Percentiles rank a stretch among this genome's conserved stretches.
Evolutionary conservation across 2,888 invertebrate genomes (phyloP).

Genomic region (Galerucella calmariensis): DNA sequence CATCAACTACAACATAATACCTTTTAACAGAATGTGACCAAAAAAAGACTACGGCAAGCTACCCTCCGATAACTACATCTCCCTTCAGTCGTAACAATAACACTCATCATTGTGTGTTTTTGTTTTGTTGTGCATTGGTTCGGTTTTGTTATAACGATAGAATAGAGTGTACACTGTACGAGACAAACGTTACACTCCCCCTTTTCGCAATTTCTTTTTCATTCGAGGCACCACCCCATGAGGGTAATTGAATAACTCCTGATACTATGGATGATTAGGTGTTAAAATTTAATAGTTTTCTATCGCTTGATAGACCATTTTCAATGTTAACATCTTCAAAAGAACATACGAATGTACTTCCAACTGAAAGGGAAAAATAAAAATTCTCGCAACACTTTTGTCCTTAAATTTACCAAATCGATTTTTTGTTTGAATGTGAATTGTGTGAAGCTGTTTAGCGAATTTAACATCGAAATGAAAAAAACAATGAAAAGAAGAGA

Average conservation of each 20-base stretch:
- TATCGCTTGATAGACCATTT: too few species aligned
- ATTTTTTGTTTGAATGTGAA: too few species aligned
- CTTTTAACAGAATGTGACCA: background rate
- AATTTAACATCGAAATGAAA: background rate
- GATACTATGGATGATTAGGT: background rate
- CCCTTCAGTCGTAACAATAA: constrained; percentile 5
- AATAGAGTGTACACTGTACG: background rate
- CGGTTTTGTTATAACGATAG: constrained; percentile 1
- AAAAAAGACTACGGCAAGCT: background rate
- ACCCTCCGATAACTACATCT: background rate
- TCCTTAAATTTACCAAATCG: too few species aligned
- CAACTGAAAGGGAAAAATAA: too few species aligned
- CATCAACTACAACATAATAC: background rate
- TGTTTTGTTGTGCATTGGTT: constrained; percentile 12
- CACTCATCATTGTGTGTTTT: constrained; percentile 20
- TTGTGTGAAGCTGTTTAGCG: background rate
- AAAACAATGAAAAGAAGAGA: background rate
- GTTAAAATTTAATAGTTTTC: background rate
- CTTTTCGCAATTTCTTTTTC: background rate
- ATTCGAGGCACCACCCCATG: background rate
- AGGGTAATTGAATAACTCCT: background rate
- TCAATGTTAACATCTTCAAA: too few species aligned
- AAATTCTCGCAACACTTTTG: too few species aligned
- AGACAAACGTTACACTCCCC: background rate
- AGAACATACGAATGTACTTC: too few species aligned